These are phyloP conservation scores for Megamerina dolium DNA, from an alignment of 2,888 invertebrate species.

Conservation along the genomic window DNA sequence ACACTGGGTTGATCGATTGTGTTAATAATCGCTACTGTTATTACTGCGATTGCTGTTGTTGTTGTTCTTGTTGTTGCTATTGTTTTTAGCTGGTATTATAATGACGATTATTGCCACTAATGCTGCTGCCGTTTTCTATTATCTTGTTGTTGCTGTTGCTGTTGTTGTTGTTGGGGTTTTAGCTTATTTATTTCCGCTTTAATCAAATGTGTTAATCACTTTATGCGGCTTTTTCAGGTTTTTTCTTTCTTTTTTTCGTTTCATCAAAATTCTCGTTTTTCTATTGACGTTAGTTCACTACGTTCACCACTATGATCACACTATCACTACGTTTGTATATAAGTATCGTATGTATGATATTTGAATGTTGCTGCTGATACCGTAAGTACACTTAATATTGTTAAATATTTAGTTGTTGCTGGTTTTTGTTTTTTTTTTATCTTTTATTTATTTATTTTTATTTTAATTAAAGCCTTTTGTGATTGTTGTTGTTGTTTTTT, in stretches of 20 bases:
- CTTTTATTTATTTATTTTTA: constrained; percentile 8
- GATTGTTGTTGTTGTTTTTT: constrained; percentile 8
- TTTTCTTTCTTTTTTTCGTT: constrained; percentile 13
- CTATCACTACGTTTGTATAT: too few species aligned
- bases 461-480: constrained; percentile 5
- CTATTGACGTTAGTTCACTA: too few species aligned
- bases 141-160: constrained; percentile 1
- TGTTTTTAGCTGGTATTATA: constrained; percentile 3
- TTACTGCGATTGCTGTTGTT: background rate
- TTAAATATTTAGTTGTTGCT: constrained; percentile 6
- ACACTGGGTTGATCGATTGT: background rate
- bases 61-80: constrained; percentile 7
- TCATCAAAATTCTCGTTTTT: too few species aligned
- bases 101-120: background rate
- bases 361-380: too few species aligned
- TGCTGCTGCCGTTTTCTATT: background rate
- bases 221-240: constrained; percentile 21
- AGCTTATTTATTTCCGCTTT: constrained; percentile 7
- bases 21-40: background rate
- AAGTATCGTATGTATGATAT: too few species aligned
- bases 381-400: too few species aligned
- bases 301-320: too few species aligned
- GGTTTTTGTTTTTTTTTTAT: constrained; percentile 10
- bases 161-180: constrained; percentile 5
- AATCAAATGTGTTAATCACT: constrained; percentile 16